Evolutionary conservation across 2,113 vertebrate species (phyloP).

Genomic region (Rhizomys pruinosus): DNA sequence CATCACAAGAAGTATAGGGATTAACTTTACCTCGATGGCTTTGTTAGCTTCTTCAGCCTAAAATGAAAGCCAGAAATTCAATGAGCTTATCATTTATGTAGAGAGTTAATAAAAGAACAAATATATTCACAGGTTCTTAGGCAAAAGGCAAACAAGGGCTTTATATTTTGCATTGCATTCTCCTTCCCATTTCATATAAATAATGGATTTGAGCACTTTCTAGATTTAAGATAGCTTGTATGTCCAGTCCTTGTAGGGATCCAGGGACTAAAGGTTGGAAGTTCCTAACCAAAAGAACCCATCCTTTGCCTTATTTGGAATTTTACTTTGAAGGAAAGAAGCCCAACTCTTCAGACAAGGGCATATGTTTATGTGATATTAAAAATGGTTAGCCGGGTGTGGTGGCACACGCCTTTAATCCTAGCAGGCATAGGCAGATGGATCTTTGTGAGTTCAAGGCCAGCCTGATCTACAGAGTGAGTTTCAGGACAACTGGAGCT

Average conservation of each 20-base stretch:
- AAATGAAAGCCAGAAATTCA: slow-evolving; percentile 63
- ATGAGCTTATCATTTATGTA: background rate
- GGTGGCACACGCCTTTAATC: too few species aligned
- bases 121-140: background rate
- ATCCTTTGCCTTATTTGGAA: background rate
- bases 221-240: background rate
- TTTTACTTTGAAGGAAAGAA: background rate
- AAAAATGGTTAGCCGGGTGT: background rate
- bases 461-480: too few species aligned
- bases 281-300: background rate
- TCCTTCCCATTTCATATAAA: background rate
- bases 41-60: slow-evolving; percentile 86
- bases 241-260: background rate
- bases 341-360: background rate
- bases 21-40: slow-evolving; percentile 81
- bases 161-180: background rate
- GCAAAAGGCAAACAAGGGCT: background rate
- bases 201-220: background rate
- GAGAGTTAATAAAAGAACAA: slow-evolving; percentile 3
- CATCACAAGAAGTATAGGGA: background rate
- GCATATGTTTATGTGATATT: too few species aligned
- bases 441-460: too few species aligned
- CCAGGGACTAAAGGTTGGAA: background rate
- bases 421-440: too few species aligned
- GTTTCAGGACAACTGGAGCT: too few species aligned